A percentile compares a stretch with the other conserved stretches of the same genome.
These are phyloP conservation scores for Sogatella furcifera DNA, from an alignment of 1,140 invertebrate species.

Conservation along the genomic window DNA sequence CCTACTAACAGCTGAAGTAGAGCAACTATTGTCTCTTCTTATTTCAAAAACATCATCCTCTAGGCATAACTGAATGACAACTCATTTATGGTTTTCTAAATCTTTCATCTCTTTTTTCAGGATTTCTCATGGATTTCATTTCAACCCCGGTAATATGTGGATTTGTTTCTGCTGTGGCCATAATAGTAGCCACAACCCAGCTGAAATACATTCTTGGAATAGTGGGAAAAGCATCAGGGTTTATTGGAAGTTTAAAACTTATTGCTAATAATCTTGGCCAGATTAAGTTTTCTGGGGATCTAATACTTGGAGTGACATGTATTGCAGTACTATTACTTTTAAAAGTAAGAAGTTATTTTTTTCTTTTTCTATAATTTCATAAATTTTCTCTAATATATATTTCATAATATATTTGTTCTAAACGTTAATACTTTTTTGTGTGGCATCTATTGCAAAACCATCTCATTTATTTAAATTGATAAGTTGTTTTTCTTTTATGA, in stretches of 20 bases:
- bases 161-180: slow-evolving; percentile 85
- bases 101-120: slow-evolving; percentile 37
- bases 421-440: too few relatives aligned
- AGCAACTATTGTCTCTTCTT: too few relatives aligned
- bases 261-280: neutral
- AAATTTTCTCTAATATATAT: too few relatives aligned
- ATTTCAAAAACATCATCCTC: too few relatives aligned
- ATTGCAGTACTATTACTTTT: neutral
- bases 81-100: too few relatives aligned
- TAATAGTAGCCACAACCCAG: slow-evolving; percentile 83
- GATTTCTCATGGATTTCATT: slow-evolving; percentile 89
- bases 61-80: too few relatives aligned
- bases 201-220: slow-evolving; percentile 72
- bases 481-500: too few relatives aligned
- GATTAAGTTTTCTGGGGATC: neutral
- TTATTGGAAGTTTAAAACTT: neutral
- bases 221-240: slow-evolving; percentile 24
- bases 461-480: too few relatives aligned
- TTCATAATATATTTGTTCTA: too few relatives aligned
- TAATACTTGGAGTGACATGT: neutral
- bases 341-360: neutral
- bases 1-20: too few relatives aligned
- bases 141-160: slow-evolving; percentile 85
- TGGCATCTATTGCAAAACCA: too few relatives aligned
- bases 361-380: neutral